Evolutionary conservation across 2,888 invertebrate genomes (phyloP).

Genomic region (Epinotia nisella): DNA sequence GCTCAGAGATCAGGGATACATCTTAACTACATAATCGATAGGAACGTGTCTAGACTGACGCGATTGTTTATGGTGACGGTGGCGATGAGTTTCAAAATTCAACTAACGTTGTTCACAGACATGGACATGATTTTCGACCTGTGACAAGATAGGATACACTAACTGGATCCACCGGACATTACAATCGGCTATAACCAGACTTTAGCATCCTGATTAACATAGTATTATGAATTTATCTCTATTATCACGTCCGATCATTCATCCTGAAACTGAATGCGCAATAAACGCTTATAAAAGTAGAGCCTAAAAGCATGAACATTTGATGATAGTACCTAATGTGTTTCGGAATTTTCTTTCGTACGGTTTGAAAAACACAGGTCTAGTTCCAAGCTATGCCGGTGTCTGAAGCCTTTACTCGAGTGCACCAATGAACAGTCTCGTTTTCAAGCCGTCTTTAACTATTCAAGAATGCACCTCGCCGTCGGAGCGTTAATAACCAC

Average conservation of each 20-base stretch:
- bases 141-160: background rate
- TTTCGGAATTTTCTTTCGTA: background rate
- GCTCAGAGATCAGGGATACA: background rate
- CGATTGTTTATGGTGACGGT: background rate
- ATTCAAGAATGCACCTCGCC: constrained; percentile 42
- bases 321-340: background rate
- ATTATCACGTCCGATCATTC: too few relatives aligned
- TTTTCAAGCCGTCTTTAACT: constrained; percentile 21
- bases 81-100: background rate
- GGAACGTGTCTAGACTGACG: constrained; percentile 59
- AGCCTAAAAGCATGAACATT: too few relatives aligned
- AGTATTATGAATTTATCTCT: too few relatives aligned
- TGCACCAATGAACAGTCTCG: constrained; percentile 53
- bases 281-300: too few relatives aligned
- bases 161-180: too few relatives aligned
- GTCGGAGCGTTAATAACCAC: constrained; percentile 56
- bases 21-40: constrained; percentile 80
- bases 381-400: background rate
- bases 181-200: too few relatives aligned
- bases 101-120: background rate
- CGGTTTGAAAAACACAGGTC: background rate
- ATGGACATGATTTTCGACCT: background rate
- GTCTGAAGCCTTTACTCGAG: constrained; percentile 49
- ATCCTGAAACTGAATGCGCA: too few relatives aligned
- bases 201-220: too few relatives aligned